phyloP scores from a whole-genome alignment of 1,140 invertebrate species.

The Triops cancriformis region DNA sequence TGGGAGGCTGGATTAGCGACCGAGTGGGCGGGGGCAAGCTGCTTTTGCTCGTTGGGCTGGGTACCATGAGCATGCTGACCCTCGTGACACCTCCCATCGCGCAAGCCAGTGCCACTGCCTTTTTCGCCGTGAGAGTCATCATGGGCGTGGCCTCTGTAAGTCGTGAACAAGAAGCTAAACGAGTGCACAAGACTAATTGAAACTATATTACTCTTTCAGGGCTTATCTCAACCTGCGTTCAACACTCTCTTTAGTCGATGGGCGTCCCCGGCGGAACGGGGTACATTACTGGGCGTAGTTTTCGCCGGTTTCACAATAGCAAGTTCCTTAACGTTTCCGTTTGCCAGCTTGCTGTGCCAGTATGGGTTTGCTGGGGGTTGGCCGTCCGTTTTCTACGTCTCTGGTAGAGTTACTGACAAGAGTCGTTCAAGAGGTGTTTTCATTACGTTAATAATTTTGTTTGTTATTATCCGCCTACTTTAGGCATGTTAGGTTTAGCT shows the following conservation, averaged over 20 bases:
- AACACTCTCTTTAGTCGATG: conserved; percentile 48
- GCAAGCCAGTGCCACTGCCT: conserved; percentile 36
- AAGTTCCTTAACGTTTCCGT: conserved; percentile 39
- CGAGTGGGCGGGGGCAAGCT: conserved; percentile 39
- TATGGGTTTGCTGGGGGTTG: conserved; percentile 40
- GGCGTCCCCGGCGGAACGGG: conserved; percentile 44
- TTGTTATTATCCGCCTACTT: conserved; percentile 25
- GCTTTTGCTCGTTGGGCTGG: conserved; percentile 35
- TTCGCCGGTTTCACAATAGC: conserved; percentile 40
- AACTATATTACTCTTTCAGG: no score
- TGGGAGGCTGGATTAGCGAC: conserved; percentile 41
- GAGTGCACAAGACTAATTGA: no score
- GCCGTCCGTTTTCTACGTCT: conserved; percentile 42
- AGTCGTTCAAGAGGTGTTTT: no score
- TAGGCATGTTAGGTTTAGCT: conserved; percentile 37
- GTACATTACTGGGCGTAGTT: conserved; percentile 38
- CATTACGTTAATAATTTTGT: no score
- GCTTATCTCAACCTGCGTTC: conserved; percentile 47
- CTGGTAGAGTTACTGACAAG: no score
- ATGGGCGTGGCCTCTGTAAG: conserved; percentile 39
- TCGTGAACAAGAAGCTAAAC: no score
- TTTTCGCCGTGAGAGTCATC: conserved; percentile 39
- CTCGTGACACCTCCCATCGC: conserved; percentile 41
- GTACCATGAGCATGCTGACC: conserved; percentile 38
- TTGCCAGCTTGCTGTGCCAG: conserved; percentile 40